phyloP scores from a whole-genome alignment of 2,888 invertebrate species.

The Eupithecia insigniata region DNA sequence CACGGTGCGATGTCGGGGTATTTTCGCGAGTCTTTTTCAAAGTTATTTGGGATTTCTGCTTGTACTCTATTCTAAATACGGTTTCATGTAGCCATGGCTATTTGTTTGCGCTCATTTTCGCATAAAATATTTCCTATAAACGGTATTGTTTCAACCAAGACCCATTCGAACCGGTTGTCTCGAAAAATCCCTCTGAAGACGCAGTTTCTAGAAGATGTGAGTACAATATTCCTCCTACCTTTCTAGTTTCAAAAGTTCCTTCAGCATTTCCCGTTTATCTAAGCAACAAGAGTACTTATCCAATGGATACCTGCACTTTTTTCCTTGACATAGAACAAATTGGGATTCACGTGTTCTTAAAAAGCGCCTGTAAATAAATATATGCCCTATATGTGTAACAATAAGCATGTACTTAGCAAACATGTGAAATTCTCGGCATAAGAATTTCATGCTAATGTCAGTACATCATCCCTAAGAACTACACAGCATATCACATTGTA shows the following conservation, averaged over 20 bases:
- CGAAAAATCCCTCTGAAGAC: conserved; percentile 78
- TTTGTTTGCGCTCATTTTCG: conserved; percentile 83
- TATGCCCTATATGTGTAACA: conserved; percentile 17
- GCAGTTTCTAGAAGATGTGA: conserved; percentile 83
- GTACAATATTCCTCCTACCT: conserved; percentile 46
- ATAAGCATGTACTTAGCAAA: conserved; percentile 34
- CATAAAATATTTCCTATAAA: conserved; percentile 82
- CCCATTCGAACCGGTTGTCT: conserved; percentile 78
- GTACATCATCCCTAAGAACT: not conserved
- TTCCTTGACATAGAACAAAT: conserved; percentile 68
- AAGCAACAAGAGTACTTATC: not conserved
- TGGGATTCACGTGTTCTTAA: conserved; percentile 57
- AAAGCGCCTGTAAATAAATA: conserved; percentile 30
- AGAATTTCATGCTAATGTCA: conserved; percentile 21
- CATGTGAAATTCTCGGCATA: conserved; percentile 22
- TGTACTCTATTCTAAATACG: conserved; percentile 50
- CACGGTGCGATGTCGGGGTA: conserved; percentile 61
- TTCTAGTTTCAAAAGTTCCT: not conserved
- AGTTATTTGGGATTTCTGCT: conserved; percentile 52
- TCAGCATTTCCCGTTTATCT: not conserved
- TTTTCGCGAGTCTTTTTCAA: conserved; percentile 64
- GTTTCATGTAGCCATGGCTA: conserved; percentile 78
- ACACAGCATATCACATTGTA: not conserved
- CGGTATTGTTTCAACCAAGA: conserved; percentile 81
- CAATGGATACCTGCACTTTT: conserved; percentile 3